Percentiles rank a stretch among this genome's conserved stretches.
These are phyloP conservation scores for Cebus imitator DNA, from an alignment of 2,113 vertebrate genomes.

Conservation along the genomic window DNA sequence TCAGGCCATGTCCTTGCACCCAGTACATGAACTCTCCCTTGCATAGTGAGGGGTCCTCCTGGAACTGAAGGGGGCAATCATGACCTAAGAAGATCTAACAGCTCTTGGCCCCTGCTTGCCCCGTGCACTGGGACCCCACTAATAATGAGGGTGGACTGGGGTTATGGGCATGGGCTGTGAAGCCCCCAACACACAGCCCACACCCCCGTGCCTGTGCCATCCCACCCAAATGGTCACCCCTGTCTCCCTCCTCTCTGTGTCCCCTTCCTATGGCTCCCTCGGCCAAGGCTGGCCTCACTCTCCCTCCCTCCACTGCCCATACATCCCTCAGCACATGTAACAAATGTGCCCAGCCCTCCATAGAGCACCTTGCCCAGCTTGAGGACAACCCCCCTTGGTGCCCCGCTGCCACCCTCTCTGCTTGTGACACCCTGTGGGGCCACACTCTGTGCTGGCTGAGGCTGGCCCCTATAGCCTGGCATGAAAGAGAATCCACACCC, in stretches of 20 bases:
- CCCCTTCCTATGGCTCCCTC: not conserved
- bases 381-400: not conserved
- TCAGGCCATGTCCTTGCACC: not conserved
- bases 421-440: not conserved
- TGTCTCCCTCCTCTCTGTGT: not conserved
- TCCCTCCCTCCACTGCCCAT: not conserved
- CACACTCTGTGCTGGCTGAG: too few relatives aligned
- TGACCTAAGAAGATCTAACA: not conserved
- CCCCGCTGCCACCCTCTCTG: not conserved
- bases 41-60: too few relatives aligned
- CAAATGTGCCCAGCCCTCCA: not conserved
- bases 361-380: not conserved
- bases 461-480: too few relatives aligned
- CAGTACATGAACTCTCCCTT: not conserved
- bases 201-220: not conserved
- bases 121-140: not conserved
- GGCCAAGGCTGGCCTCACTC: not conserved
- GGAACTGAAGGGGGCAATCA: not conserved
- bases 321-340: too few relatives aligned
- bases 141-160: not conserved
- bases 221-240: not conserved
- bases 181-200: not conserved
- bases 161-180: not conserved
- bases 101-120: not conserved
- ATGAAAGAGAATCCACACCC: not conserved